These are phyloP conservation scores for Sorex araneus DNA, from an alignment of 2,113 vertebrate genomes.

Conservation along the genomic window DNA sequence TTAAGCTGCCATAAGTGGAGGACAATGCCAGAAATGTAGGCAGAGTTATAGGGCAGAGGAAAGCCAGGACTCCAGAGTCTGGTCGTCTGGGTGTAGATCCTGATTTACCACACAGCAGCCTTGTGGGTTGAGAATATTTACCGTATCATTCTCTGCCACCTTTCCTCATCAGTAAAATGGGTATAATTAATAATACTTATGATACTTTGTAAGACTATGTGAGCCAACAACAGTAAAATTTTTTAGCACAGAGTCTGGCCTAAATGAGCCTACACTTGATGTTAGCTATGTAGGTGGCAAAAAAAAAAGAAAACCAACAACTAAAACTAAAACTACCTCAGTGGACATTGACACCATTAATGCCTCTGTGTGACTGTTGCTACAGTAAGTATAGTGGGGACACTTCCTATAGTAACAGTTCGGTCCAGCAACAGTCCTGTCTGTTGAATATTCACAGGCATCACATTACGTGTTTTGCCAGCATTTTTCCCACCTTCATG, in stretches of 20 bases:
- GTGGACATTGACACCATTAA: neutral
- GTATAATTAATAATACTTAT: neutral
- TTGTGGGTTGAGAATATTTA: neutral
- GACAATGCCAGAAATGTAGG: neutral
- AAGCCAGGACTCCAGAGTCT: neutral
- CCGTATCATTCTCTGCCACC: neutral
- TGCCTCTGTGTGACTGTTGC: neutral
- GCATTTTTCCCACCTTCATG: conserved; percentile 19
- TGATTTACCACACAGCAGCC: neutral
- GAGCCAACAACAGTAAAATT: neutral
- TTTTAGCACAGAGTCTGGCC: neutral
- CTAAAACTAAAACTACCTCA: neutral
- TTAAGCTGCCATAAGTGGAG: too few species aligned
- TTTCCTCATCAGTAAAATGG: neutral
- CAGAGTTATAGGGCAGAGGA: too few species aligned
- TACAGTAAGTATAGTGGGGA: neutral
- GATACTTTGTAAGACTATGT: neutral
- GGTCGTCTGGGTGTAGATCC: neutral
- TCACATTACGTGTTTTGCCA: neutral
- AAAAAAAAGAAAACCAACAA: neutral
- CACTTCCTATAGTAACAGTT: neutral
- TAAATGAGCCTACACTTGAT: neutral
- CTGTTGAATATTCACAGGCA: neutral
- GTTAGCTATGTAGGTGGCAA: neutral
- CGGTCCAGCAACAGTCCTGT: neutral